phyloP scores from a whole-genome alignment of 1,140 invertebrate species.

The Potamilus streckersoni region DNA sequence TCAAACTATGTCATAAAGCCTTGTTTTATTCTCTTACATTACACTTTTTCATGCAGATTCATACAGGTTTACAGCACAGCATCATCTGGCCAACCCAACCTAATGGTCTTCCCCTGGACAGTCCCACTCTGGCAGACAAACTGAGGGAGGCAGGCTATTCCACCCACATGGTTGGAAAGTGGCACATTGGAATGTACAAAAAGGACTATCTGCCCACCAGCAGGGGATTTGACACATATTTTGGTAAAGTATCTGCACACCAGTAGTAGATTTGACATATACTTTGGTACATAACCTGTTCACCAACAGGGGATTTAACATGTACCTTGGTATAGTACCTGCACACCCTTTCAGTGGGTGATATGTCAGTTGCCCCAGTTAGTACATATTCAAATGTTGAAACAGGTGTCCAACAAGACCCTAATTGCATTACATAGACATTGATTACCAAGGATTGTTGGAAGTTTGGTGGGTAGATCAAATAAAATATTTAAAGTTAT shows the following conservation, averaged over 20 bases:
- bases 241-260: slow-evolving; percentile 45
- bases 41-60: slow-evolving; percentile 26
- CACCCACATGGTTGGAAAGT: slow-evolving; percentile 66
- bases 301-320: too few relatives aligned
- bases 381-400: too few relatives aligned
- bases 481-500: too few relatives aligned
- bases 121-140: slow-evolving; percentile 59
- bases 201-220: slow-evolving; percentile 55
- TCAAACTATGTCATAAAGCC: too few relatives aligned
- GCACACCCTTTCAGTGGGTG: too few relatives aligned
- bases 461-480: too few relatives aligned
- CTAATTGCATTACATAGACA: too few relatives aligned
- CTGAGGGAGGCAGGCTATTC: slow-evolving; percentile 55
- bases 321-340: too few relatives aligned
- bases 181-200: slow-evolving; percentile 66
- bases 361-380: too few relatives aligned
- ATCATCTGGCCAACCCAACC: slow-evolving; percentile 46
- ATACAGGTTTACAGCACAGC: slow-evolving; percentile 57
- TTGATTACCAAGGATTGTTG: too few relatives aligned
- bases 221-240: slow-evolving; percentile 64
- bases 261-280: not conserved
- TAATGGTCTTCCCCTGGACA: slow-evolving; percentile 57
- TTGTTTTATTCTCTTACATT: not conserved
- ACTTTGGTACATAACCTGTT: not conserved
- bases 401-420: too few relatives aligned